Base-by-base conservation (phyloP, 2,113 vertebrate species). In the Micronycteris hirsuta region DNA sequence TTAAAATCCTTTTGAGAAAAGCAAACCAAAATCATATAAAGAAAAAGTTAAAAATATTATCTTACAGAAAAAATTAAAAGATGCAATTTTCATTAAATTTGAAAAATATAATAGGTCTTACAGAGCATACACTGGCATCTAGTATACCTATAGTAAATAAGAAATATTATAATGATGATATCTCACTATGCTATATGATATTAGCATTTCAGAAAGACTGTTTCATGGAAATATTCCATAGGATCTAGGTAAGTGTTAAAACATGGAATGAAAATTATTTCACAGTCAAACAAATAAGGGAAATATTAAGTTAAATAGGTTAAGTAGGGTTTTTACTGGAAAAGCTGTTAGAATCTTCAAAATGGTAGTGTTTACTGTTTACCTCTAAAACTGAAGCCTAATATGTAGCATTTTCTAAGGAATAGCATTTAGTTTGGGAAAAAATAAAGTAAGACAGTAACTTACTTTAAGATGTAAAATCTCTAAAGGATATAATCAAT, bases 401-500 rank as follows among this genome's bases (percentile, higher is more conserved):
- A 19, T 17, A 63, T 68, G 10, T 31, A 81, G 13, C 22, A 77
- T 54, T 73, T 89, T 36, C 58, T 26, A 68, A 81, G 45, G 3
- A 77, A 56, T 5, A 38, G 17, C 58, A 26, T 68, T 82, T 52
- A 83, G 26, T 89, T 86, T 86, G 22, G 33, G 36, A 87, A 65
- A 84, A 3, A 74, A 76, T 65, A 13, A 74, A 0, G 7, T 31
- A 28, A 71, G 43, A 70, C 58, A 67, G 7, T 36, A 61, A n/a
- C n/a, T n/a, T n/a, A n/a, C n/a, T n/a, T n/a, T n/a, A n/a, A n/a
- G n/a, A n/a, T n/a, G n/a, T n/a, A n/a, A n/a, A 81, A 52, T 95
- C 91, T 96, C 92, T 78, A 89, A 9, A 91, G 92, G 41, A 92
- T 68, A 96, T 91, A 96, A 96, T 85, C 61, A 96, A n/a, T 71